These are phyloP conservation scores for Leucoma salicis DNA, from an alignment of 2,888 invertebrate genomes.

Conservation along the genomic window DNA sequence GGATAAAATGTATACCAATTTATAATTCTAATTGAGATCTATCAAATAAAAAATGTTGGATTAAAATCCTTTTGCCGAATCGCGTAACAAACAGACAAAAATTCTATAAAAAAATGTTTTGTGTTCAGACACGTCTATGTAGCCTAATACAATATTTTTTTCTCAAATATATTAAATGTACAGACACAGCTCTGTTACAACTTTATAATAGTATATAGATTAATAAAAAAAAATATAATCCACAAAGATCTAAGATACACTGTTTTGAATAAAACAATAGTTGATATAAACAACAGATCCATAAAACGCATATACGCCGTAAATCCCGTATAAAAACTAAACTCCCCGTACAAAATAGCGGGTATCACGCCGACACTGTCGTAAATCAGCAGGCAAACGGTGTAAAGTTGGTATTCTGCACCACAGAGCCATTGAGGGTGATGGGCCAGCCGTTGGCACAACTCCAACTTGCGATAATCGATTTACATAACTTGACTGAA, in stretches of 20 bases:
- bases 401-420: conserved; percentile 40
- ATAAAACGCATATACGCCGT: conserved; percentile 2
- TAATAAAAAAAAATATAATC: background rate
- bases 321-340: conserved; percentile 19
- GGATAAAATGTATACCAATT: too few species aligned
- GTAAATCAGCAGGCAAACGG: conserved; percentile 31
- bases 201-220: too few species aligned
- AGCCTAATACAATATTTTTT: too few species aligned
- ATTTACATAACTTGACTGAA: conserved; percentile 41
- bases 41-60: too few species aligned
- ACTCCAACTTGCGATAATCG: conserved; percentile 51
- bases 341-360: conserved; percentile 20
- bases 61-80: too few species aligned
- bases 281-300: background rate
- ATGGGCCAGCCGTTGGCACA: conserved; percentile 52
- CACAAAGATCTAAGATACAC: background rate
- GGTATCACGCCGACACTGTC: conserved; percentile 18
- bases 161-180: too few species aligned
- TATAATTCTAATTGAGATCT: too few species aligned
- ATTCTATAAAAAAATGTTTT: too few species aligned
- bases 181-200: too few species aligned
- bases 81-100: too few species aligned
- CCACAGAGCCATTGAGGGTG: conserved; percentile 46
- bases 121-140: too few species aligned
- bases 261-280: background rate